Evolutionary conservation across 1,140 invertebrate genomes (phyloP).

Genomic region (Cydia amplana): DNA sequence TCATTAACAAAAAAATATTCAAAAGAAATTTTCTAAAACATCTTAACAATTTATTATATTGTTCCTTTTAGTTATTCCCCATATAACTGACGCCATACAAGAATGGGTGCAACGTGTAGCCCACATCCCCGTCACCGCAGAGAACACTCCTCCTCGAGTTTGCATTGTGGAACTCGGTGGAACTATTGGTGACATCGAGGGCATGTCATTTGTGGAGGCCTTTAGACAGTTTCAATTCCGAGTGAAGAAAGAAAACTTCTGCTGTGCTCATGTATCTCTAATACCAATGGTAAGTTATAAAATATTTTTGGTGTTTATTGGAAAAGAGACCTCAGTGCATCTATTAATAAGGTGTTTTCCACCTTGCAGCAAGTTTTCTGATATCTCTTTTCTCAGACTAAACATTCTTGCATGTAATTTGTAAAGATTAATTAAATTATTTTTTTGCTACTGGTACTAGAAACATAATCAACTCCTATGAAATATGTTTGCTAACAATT

Average conservation of each 20-base stretch:
- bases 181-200: constrained; percentile 99
- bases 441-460: background rate
- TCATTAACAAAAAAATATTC: too few relatives aligned
- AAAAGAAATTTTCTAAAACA: too few relatives aligned
- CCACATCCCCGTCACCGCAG: constrained; percentile 89
- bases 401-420: constrained; percentile 4
- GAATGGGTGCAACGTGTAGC: constrained; percentile 98
- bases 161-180: constrained; percentile 97
- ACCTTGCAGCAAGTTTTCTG: background rate
- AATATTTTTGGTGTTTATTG: background rate
- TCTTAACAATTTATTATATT: background rate
- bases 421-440: background rate
- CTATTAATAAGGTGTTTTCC: background rate
- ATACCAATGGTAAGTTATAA: constrained; percentile 88
- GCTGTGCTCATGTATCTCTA: constrained; percentile 96
- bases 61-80: constrained; percentile 92
- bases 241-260: constrained; percentile 95
- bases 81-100: constrained; percentile 98
- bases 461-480: too few relatives aligned
- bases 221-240: constrained; percentile 98
- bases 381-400: background rate
- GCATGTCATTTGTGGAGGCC: constrained; percentile 99
- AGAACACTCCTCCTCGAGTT: constrained; percentile 88
- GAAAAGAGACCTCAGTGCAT: background rate
- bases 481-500: too few relatives aligned